A percentile compares a stretch with the other conserved stretches of the same genome.
Evolutionary conservation across 1,140 invertebrate species (phyloP).

Genomic region (Neelides sp.): DNA sequence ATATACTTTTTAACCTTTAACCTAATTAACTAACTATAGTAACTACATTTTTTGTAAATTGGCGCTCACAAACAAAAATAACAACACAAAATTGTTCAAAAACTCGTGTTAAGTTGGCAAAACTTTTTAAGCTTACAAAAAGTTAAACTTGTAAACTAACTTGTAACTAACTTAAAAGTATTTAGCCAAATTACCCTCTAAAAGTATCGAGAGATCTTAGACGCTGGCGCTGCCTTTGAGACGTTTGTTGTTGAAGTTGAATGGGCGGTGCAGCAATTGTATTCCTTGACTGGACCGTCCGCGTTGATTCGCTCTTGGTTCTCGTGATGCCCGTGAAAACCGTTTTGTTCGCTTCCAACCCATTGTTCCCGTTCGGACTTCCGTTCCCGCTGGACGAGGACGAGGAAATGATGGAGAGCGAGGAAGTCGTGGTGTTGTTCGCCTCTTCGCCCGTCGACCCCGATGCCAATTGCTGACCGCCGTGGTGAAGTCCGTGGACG

Average conservation of each 20-base stretch:
- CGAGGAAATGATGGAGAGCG: no score
- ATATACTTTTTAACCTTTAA: not conserved
- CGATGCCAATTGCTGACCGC: no score
- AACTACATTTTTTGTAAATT: not conserved
- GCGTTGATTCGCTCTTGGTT: not conserved
- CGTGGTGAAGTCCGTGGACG: not conserved
- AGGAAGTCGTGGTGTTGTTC: no score
- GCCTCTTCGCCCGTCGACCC: no score
- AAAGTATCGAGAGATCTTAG: conserved; percentile 27
- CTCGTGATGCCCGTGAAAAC: not conserved
- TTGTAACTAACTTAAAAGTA: not conserved
- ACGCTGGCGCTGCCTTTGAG: conserved; percentile 3
- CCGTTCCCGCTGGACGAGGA: no score
- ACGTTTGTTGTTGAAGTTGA: no score
- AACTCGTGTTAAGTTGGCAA: not conserved
- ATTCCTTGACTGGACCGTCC: not conserved
- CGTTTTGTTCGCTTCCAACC: not conserved
- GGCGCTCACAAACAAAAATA: not conserved
- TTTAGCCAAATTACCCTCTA: conserved; percentile 12
- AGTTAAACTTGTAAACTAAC: not conserved
- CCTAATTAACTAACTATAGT: not conserved
- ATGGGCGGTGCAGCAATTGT: no score
- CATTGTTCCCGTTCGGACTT: no score
- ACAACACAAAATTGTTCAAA: conserved; percentile 10
- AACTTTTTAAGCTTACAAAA: not conserved